Evolutionary conservation across 35 echinoderm and acorn worm species (phyloP).

Genomic region (Diadema setosum): DNA sequence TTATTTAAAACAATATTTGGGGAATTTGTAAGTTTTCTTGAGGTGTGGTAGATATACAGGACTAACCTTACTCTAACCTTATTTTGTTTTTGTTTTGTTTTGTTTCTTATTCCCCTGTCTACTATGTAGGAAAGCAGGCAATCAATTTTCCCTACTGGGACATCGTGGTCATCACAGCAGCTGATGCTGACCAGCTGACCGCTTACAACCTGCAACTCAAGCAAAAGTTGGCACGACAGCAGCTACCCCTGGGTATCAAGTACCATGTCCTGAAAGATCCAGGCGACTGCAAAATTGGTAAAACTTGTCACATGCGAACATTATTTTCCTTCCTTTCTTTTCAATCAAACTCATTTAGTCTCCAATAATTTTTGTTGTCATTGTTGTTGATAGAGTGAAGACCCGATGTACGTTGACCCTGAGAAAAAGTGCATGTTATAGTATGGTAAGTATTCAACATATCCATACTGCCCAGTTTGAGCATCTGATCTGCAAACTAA

Average conservation of each 20-base stretch:
- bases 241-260: constrained; percentile 79
- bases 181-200: constrained; percentile 62
- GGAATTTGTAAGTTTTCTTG: neutral
- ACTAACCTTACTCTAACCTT: too few relatives aligned
- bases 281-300: constrained; percentile 79
- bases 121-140: constrained; percentile 48
- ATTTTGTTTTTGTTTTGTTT: too few relatives aligned
- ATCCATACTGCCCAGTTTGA: too few relatives aligned
- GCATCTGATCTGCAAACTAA: too few relatives aligned
- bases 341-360: too few relatives aligned
- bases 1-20: neutral
- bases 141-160: constrained; percentile 85
- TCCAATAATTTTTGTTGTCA: too few relatives aligned
- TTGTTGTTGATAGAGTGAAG: too few relatives aligned
- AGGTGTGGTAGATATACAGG: neutral
- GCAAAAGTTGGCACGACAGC: constrained; percentile 54
- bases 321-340: too few relatives aligned
- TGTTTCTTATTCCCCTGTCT: too few relatives aligned
- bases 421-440: too few relatives aligned
- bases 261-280: constrained; percentile 79
- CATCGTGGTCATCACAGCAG: constrained; percentile 86
- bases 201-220: constrained; percentile 78
- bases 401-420: too few relatives aligned
- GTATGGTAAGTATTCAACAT: too few relatives aligned
- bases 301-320: neutral